These are phyloP conservation scores for Nasonia giraulti DNA, from an alignment of 1,140 invertebrate genomes.

Conservation along the genomic window DNA sequence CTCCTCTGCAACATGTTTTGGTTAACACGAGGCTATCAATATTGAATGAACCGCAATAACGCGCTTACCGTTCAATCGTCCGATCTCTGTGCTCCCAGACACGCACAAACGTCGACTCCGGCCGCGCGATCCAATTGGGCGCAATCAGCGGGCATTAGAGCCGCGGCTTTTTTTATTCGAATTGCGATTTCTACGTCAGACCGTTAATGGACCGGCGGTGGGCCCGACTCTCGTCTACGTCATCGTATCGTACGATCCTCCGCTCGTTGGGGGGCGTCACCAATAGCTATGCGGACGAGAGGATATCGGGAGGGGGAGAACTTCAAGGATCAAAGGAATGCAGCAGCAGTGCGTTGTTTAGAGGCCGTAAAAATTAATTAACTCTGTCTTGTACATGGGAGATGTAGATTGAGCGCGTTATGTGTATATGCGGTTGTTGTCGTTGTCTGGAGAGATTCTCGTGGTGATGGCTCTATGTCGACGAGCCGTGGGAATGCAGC, in stretches of 20 bases:
- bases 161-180: neutral
- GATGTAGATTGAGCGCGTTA: neutral
- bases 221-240: constrained; percentile 16
- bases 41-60: neutral
- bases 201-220: neutral
- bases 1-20: neutral
- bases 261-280: neutral
- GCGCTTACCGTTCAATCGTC: neutral
- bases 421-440: neutral
- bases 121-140: constrained; percentile 8
- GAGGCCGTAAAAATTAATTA: constrained; percentile 26
- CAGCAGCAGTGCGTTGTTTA: neutral
- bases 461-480: neutral
- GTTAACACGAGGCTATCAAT: constrained; percentile 17
- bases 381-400: neutral
- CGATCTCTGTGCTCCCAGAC: neutral
- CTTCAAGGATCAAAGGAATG: neutral
- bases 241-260: constrained; percentile 3
- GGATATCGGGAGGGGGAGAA: neutral
- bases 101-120: neutral
- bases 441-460: neutral
- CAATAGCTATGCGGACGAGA: neutral
- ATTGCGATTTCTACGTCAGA: constrained; percentile 32
- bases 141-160: constrained; percentile 20
- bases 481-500: neutral